These are phyloP conservation scores for Willowsia nigromaculata DNA, from an alignment of 2,888 invertebrate genomes.

Conservation along the genomic window DNA sequence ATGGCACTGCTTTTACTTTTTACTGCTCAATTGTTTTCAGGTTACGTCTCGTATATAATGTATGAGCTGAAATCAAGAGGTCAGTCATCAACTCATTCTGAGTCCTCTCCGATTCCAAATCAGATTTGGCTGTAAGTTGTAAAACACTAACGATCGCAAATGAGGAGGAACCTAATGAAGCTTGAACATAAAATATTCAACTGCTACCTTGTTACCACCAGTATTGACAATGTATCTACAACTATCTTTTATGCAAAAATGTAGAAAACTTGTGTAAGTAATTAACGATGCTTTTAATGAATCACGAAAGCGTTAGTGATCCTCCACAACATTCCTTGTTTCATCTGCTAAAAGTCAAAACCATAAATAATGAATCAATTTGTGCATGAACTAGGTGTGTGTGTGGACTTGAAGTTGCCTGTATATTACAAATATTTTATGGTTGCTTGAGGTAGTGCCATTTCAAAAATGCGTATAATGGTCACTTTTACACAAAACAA, in stretches of 20 bases:
- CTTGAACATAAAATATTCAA: conserved; percentile 15
- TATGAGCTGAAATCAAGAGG: neutral
- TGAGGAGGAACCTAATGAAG: conserved; percentile 31
- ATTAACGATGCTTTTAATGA: conserved; percentile 36
- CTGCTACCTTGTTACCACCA: neutral
- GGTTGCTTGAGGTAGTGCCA: no score
- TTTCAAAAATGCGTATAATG: no score
- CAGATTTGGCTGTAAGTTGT: neutral
- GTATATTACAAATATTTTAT: no score
- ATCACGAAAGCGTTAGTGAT: neutral
- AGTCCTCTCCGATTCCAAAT: neutral
- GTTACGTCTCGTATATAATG: neutral
- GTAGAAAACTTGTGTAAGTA: conserved; percentile 37
- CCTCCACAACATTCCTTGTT: neutral
- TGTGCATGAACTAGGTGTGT: no score
- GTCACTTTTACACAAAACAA: no score
- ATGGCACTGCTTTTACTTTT: conserved; percentile 10
- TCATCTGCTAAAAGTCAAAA: neutral
- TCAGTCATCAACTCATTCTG: neutral
- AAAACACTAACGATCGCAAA: neutral
- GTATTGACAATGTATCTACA: neutral
- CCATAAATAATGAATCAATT: neutral
- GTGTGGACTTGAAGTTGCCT: no score
- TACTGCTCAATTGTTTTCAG: conserved; percentile 3
- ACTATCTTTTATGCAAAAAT: neutral